Percentiles rank a stretch among this genome's conserved stretches.
These are phyloP conservation scores for Agapornis roseicollis DNA, from an alignment of 2,113 vertebrate genomes.

Conservation along the genomic window DNA sequence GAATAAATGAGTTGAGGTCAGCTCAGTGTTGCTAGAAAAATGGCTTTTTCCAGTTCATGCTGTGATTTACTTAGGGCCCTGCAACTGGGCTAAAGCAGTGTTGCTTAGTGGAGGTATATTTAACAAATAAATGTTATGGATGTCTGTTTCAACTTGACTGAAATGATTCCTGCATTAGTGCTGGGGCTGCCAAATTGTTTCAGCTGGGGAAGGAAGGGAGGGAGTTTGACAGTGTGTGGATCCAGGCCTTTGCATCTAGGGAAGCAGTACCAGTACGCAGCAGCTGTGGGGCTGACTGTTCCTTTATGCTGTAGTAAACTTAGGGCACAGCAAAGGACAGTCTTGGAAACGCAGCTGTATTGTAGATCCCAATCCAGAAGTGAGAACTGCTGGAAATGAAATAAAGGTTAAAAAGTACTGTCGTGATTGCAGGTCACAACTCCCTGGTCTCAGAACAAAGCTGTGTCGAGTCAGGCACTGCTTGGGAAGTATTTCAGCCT, in stretches of 20 bases:
- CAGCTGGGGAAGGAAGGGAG: background rate
- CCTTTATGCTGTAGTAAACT: background rate
- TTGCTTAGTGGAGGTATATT: background rate
- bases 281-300: background rate
- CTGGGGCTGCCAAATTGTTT: background rate
- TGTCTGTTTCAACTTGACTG: background rate
- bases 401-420: background rate
- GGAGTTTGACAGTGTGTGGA: background rate
- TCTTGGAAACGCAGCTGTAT: background rate
- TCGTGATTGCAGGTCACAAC: background rate
- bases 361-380: background rate
- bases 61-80: background rate
- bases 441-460: background rate
- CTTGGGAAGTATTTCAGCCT: background rate
- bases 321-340: background rate
- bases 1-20: background rate
- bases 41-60: background rate
- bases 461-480: background rate
- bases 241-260: background rate
- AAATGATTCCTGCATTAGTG: background rate
- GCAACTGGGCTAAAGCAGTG: background rate
- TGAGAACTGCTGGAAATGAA: background rate
- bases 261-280: background rate
- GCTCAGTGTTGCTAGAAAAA: background rate
- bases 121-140: background rate